These are phyloP conservation scores for Bombus terrestris DNA, from an alignment of 1,140 invertebrate species.

Conservation along the genomic window DNA sequence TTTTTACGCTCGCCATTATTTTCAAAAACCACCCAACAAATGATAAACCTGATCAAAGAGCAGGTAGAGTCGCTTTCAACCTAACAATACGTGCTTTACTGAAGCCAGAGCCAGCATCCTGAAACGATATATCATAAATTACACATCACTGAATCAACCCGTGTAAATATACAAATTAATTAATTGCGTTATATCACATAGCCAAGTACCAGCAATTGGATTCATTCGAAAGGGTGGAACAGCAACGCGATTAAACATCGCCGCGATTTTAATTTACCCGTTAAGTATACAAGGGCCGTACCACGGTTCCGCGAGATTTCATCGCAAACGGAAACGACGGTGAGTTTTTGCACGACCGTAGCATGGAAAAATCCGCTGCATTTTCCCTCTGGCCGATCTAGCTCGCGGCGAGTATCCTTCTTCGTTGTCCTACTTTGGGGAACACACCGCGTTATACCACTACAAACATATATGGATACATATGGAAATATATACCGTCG, in stretches of 20 bases:
- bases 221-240: neutral
- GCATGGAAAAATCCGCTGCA: constrained; percentile 4
- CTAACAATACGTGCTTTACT: neutral
- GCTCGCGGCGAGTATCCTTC: constrained; percentile 41
- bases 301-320: constrained; percentile 12
- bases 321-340: neutral
- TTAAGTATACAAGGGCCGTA: neutral
- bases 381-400: neutral
- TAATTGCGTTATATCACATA: neutral
- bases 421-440: constrained; percentile 51
- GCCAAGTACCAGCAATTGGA: neutral
- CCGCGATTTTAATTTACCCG: constrained; percentile 9
- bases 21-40: neutral
- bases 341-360: neutral
- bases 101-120: neutral
- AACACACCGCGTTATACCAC: neutral
- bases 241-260: neutral
- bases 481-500: neutral
- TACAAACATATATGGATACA: neutral
- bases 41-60: neutral
- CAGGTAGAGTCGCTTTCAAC: neutral
- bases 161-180: constrained; percentile 16
- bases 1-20: too few relatives aligned
- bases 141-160: neutral
- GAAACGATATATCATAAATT: neutral